These are phyloP conservation scores for Cottoperca gobio DNA, from an alignment of 2,797 vertebrate genomes.

Conservation along the genomic window DNA sequence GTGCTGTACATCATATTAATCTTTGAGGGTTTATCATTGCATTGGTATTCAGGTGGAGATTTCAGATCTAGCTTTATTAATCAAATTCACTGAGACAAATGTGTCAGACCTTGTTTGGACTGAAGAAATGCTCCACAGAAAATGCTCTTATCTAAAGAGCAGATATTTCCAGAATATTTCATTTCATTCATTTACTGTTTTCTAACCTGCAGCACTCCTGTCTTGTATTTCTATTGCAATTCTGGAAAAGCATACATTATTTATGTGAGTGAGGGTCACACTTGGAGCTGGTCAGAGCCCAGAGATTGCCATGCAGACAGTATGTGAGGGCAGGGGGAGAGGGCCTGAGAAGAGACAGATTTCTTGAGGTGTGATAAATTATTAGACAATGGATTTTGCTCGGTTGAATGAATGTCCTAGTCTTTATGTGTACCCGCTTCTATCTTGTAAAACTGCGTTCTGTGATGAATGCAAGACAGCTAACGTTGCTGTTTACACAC, in stretches of 20 bases:
- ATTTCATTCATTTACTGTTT: constrained; percentile 40
- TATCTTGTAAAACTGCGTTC: constrained; percentile 15
- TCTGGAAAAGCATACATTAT: constrained; percentile 64
- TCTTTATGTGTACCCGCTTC: constrained; percentile 37
- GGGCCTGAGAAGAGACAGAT: constrained; percentile 15
- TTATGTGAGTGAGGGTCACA: constrained; percentile 51
- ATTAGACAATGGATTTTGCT: constrained; percentile 26
- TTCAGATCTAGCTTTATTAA: constrained; percentile 49
- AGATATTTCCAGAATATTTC: constrained; percentile 43
- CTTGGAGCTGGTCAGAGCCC: constrained; percentile 44
- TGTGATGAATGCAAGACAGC: constrained; percentile 6
- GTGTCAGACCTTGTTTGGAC: constrained; percentile 53
- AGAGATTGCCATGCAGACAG: constrained; percentile 51
- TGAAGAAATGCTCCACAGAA: constrained; percentile 30
- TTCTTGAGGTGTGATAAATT: constrained; percentile 25
- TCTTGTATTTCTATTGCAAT: constrained; percentile 52
- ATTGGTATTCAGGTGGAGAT: constrained; percentile 53
- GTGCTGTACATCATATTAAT: constrained; percentile 48
- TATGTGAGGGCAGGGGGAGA: constrained; percentile 21
- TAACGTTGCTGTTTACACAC: constrained; percentile 3
- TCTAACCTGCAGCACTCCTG: constrained; percentile 32
- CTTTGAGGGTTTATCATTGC: constrained; percentile 40
- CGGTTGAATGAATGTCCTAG: constrained; percentile 46
- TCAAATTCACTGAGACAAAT: constrained; percentile 50
- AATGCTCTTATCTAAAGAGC: constrained; percentile 36